A percentile compares a stretch with the other conserved stretches of the same genome.
Conservation (phyloP, 1,140 invertebrate species). For the Pogonus chalceus region DNA sequence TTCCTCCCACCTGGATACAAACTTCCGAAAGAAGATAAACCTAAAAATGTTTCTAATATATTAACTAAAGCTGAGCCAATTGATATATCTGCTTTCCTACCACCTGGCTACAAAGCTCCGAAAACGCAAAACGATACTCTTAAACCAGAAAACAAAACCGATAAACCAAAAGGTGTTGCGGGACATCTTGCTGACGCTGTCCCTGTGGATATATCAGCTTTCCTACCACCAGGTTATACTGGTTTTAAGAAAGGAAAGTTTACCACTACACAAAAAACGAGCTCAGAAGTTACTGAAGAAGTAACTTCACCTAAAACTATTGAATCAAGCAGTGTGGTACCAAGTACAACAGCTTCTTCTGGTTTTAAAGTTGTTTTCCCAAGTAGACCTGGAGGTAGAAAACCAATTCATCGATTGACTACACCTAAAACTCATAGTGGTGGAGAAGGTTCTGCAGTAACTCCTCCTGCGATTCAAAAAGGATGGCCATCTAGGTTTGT, state of each 20-base stretch:
- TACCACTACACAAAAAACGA: constrained; percentile 15
- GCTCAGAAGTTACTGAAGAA: constrained; percentile 31
- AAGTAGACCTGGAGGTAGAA: constrained; percentile 61
- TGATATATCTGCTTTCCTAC: constrained; percentile 48
- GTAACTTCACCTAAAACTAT: constrained; percentile 17
- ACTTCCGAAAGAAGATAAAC: constrained; percentile 25
- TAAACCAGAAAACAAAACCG: too few species aligned
- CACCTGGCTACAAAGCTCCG: constrained; percentile 45
- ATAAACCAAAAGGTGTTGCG: constrained; percentile 22
- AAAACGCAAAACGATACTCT: constrained; percentile 29
- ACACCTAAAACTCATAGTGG: constrained; percentile 38
- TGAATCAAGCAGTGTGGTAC: constrained; percentile 26
- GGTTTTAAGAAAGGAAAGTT: constrained; percentile 34
- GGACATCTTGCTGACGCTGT: constrained; percentile 15
- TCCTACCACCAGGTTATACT: constrained; percentile 53
- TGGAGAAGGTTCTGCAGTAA: constrained; percentile 32
- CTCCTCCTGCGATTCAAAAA: constrained; percentile 60
- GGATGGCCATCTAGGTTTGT: constrained; percentile 66
- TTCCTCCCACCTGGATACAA: constrained; percentile 53
- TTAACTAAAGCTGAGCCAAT: constrained; percentile 38
- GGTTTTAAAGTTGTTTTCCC: constrained; percentile 67
- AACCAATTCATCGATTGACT: constrained; percentile 48
- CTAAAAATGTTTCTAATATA: constrained; percentile 31
- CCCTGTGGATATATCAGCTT: constrained; percentile 38
- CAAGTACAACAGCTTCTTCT: constrained; percentile 36